Base-by-base conservation (phyloP, 2,113 vertebrate species). In the Dasyurus viverrinus region DNA sequence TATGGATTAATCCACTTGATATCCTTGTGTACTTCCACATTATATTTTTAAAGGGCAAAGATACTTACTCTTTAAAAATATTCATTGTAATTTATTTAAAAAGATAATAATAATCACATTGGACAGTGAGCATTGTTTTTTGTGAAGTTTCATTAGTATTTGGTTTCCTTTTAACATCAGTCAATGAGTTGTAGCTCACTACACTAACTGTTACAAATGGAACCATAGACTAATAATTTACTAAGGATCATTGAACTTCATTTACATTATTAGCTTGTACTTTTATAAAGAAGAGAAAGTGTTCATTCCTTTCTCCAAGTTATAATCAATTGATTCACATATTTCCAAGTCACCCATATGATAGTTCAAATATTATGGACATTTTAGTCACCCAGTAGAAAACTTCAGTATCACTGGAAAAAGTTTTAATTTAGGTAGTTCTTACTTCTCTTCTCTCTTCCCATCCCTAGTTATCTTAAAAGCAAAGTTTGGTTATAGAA, bases 181-280 rank as follows among this genome's bases (percentile, higher is more conserved):
- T 90, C 93, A 89, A 19, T 93, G 54, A 19, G 52, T 2, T 93
- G 46, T 54, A 91, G 90, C 95, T 94, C 92, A 95, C 94, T 94
- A 91, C 97, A 91, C 90, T 94, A 95, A 96, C 54, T 60, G 90
- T 94, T 95, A 93, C 8, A 54, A 47, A 96, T 93, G 68, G 57
- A 94, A 92, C 55, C 91, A 93, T 91, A 53, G n/a, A 93, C 89
- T 94, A 93, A 96, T 94, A 95, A 96, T 89, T 95, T 94, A 94
- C 76, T 95, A 95, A 96, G 92, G 90, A 94, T 95, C 94, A 96
- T 97, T 95, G 93, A 93, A 94, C 68, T 92, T 95, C 92, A 96
- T 92, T 95, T 96, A 96, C 11, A 11, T 48, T 96, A 24, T 89
- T 91, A 95, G 55, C 93, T 96, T 95, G 54, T 91, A 60, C n/a